Conservation (phyloP, 2,888 invertebrate species). For the Cataglyphis altisquamis region DNA sequence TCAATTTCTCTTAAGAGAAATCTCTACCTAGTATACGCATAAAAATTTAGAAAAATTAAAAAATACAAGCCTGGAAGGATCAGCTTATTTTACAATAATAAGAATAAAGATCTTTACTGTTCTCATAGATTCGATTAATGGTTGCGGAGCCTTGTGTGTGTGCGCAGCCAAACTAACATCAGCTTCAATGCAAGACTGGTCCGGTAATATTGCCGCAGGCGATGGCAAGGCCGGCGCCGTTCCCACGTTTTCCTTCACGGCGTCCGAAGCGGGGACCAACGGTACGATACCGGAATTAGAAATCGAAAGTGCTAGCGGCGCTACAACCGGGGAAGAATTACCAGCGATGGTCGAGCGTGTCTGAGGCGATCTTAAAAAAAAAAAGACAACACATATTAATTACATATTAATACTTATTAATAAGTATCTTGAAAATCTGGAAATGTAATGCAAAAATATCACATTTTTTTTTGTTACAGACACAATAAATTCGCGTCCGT, state of each 20-base stretch:
- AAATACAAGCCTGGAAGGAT: not conserved
- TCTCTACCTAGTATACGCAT: not conserved
- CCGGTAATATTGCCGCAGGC: slow-evolving; percentile 77
- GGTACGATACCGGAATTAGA: slow-evolving; percentile 75
- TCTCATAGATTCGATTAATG: slow-evolving; percentile 26
- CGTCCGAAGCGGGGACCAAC: slow-evolving; percentile 74
- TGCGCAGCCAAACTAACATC: slow-evolving; percentile 69
- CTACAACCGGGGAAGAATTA: slow-evolving; percentile 79
- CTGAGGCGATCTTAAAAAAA: slow-evolving; percentile 78
- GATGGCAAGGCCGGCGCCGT: slow-evolving; percentile 75
- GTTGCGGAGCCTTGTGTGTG: slow-evolving; percentile 14
- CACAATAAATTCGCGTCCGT: not conserved
- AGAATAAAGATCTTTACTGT: slow-evolving; percentile 31
- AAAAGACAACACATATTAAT: not conserved
- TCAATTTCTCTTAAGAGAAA: not conserved
- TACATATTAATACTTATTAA: not conserved
- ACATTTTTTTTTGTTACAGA: no score
- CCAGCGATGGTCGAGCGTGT: slow-evolving; percentile 74
- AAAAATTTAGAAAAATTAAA: not conserved
- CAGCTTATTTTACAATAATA: not conserved
- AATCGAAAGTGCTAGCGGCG: slow-evolving; percentile 76
- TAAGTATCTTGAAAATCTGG: not conserved
- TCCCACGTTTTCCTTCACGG: slow-evolving; percentile 76
- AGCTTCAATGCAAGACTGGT: slow-evolving; percentile 75
- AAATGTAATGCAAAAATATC: not conserved